Percentiles rank a stretch among this genome's conserved stretches.
Evolutionary conservation across 1,140 invertebrate genomes (phyloP).

Genomic region (Cephus cinctus): DNA sequence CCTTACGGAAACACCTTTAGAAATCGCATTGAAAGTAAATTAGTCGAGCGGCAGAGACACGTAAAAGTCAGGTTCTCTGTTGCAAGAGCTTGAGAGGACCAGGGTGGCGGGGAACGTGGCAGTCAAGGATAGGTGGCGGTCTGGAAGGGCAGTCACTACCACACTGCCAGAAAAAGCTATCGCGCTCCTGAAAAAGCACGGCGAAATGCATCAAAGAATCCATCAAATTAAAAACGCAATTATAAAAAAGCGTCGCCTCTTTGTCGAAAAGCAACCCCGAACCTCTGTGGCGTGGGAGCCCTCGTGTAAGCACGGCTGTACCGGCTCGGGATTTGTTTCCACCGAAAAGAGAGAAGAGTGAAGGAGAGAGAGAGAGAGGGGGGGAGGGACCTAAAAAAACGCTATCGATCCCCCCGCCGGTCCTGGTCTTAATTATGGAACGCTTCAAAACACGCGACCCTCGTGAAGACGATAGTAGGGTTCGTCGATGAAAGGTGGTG

Average conservation of each 20-base stretch:
- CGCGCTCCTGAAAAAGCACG: constrained; percentile 11
- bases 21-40: constrained; percentile 36
- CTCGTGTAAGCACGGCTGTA: constrained; percentile 7
- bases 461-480: constrained; percentile 26
- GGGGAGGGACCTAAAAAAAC: background rate
- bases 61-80: constrained; percentile 9
- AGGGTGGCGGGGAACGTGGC: background rate
- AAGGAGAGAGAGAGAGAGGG: background rate
- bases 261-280: constrained; percentile 42
- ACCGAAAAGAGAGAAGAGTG: background rate
- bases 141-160: background rate
- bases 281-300: background rate
- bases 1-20: constrained; percentile 5
- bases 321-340: constrained; percentile 4
- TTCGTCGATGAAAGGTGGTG: constrained; percentile 16
- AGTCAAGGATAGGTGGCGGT: background rate
- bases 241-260: constrained; percentile 48
- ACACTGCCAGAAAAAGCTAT: constrained; percentile 8
- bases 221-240: constrained; percentile 55
- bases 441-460: constrained; percentile 41
- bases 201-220: constrained; percentile 44
- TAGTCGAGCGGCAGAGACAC: constrained; percentile 21
- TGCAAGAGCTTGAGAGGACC: background rate
- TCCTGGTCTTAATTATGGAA: constrained; percentile 45
- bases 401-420: background rate